Percentiles rank a stretch among this genome's conserved stretches.
These are phyloP conservation scores for Neelides folsomi DNA, from an alignment of 2,888 invertebrate genomes.

Conservation along the genomic window DNA sequence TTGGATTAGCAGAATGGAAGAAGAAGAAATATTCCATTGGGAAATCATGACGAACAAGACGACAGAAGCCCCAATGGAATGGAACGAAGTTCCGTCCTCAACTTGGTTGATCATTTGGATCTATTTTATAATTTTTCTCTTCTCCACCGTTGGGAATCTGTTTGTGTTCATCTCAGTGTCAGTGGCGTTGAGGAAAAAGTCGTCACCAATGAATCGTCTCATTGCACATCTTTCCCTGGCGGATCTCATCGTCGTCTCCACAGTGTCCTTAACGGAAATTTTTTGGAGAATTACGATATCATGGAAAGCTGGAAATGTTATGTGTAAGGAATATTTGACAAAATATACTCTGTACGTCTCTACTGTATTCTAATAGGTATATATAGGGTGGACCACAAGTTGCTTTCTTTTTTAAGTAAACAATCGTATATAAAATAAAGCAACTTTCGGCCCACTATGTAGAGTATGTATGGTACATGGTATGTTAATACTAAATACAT, in stretches of 20 bases:
- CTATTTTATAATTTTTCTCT: slow-evolving; percentile 17
- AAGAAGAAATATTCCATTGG: too few relatives aligned
- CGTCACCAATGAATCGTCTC: slow-evolving; percentile 19
- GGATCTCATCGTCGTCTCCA: slow-evolving; percentile 18
- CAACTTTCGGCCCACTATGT: too few relatives aligned
- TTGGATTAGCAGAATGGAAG: too few relatives aligned
- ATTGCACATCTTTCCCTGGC: slow-evolving; percentile 21
- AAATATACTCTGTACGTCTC: too few relatives aligned
- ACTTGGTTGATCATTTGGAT: slow-evolving; percentile 16
- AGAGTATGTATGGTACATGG: too few relatives aligned
- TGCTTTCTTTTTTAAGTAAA: too few relatives aligned
- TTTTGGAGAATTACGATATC: slow-evolving; percentile 21
- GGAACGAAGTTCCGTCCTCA: slow-evolving; percentile 11
- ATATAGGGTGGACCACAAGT: too few relatives aligned
- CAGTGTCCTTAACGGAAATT: slow-evolving; percentile 20
- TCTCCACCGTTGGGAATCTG: slow-evolving; percentile 20
- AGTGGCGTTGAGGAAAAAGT: slow-evolving; percentile 11
- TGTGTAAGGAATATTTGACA: slow-evolving; percentile 18
- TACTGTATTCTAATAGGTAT: too few relatives aligned
- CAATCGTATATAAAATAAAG: too few relatives aligned
- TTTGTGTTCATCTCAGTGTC: slow-evolving; percentile 15
- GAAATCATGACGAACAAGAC: too few relatives aligned
- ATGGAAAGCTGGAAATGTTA: slow-evolving; percentile 21
- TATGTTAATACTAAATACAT: too few relatives aligned
- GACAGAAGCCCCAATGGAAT: slow-evolving; percentile 6